Evolutionary conservation across 2,888 invertebrate genomes (phyloP).

Genomic region (Cabera pusaria): DNA sequence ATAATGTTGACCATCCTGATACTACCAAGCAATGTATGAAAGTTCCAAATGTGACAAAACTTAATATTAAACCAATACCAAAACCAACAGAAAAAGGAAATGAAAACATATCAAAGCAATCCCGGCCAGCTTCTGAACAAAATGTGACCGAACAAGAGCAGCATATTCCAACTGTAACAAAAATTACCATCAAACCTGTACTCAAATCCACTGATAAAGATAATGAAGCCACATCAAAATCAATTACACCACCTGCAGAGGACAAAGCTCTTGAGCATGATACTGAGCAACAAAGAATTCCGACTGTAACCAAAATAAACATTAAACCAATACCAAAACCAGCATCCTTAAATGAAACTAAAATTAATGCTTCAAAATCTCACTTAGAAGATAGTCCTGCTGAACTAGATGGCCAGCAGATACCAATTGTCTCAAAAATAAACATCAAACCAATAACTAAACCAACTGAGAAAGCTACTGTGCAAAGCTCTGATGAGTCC

Average conservation of each 20-base stretch:
- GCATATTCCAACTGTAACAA: conserved; percentile 55
- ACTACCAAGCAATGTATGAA: conserved; percentile 18
- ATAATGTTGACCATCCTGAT: conserved; percentile 30
- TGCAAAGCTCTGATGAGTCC: conserved; percentile 22
- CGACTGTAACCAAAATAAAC: conserved; percentile 58
- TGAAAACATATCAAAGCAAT: conserved; percentile 34
- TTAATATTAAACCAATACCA: conserved; percentile 71
- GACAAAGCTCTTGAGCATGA: conserved; percentile 24
- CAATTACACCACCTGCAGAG: not conserved
- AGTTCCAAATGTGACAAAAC: conserved; percentile 56
- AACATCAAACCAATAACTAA: conserved; percentile 71
- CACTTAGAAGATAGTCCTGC: no score
- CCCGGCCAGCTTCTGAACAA: not conserved
- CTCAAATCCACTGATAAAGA: conserved; percentile 51
- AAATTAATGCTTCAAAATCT: no score
- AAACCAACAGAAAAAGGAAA: conserved; percentile 53
- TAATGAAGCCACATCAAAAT: conserved; percentile 37
- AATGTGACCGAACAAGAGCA: conserved; percentile 16
- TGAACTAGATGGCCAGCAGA: conserved; percentile 31
- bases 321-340: conserved; percentile 73
- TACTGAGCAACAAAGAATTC: conserved; percentile 42
- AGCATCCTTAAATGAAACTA: conserved; percentile 34
- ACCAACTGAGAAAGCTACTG: conserved; percentile 42
- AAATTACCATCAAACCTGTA: conserved; percentile 72
- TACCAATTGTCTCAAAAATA: conserved; percentile 57